Evolutionary conservation across 1,140 invertebrate genomes (phyloP).

Genomic region (Sycobia sp.): DNA sequence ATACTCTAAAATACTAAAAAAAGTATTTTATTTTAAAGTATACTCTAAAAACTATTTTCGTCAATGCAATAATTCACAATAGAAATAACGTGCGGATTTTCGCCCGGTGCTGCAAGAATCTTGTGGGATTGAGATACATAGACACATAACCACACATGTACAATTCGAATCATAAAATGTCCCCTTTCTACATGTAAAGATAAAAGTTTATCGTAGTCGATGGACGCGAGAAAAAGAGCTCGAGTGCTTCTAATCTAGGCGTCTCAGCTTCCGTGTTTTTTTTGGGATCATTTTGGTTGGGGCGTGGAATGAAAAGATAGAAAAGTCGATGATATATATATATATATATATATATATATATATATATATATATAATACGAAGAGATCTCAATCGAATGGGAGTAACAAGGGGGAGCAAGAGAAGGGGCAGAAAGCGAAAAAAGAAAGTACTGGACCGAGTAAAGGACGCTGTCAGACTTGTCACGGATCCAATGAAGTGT

Average conservation of each 20-base stretch:
- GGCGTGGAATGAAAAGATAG: slow-evolving; percentile 13
- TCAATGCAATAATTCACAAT: slow-evolving; percentile 27
- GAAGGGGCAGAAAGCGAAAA: slow-evolving; percentile 23
- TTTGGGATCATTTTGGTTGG: background rate
- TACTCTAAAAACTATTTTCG: too few species aligned
- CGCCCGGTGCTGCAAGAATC: background rate
- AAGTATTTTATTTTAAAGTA: too few species aligned
- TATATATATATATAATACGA: too few species aligned
- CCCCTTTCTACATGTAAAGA: slow-evolving; percentile 22
- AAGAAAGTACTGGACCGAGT: slow-evolving; percentile 22
- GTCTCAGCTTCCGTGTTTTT: slow-evolving; percentile 39
- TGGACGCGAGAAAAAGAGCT: slow-evolving; percentile 25
- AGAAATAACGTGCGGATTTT: slow-evolving; percentile 22
- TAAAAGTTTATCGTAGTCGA: slow-evolving; percentile 47
- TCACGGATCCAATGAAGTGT: slow-evolving; percentile 59
- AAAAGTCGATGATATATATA: slow-evolving; percentile 33
- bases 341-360: too few species aligned
- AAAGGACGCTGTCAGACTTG: slow-evolving; percentile 51
- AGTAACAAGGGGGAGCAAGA: too few species aligned
- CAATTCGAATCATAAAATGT: slow-evolving; percentile 5
- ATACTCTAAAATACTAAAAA: too few species aligned
- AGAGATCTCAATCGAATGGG: too few species aligned
- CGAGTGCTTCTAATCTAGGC: slow-evolving; percentile 38
- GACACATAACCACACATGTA: too few species aligned
- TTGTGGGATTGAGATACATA: too few species aligned